A percentile compares a stretch with the other conserved stretches of the same genome.
phyloP scores from a whole-genome alignment of 2,113 vertebrate genomes.

The Nothobranchius kuhntae region DNA sequence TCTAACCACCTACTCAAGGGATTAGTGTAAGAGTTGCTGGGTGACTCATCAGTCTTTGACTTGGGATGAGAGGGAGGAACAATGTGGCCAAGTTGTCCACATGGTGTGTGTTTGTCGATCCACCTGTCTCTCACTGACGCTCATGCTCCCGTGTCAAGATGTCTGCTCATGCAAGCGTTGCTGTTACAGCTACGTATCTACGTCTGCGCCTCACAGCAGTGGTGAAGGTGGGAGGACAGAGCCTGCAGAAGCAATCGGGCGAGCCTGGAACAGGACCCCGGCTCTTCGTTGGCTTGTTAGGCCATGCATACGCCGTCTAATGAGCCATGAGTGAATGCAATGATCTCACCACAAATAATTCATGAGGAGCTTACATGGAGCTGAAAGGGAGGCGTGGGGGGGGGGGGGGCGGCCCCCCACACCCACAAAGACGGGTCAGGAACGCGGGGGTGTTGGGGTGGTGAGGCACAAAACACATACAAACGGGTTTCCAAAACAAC shows the following conservation, averaged over 20 bases:
- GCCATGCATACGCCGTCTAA: conserved; percentile 71
- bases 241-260: conserved; percentile 35
- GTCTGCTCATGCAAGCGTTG: conserved; percentile 7
- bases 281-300: conserved; percentile 63
- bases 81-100: conserved; percentile 39
- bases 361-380: conserved; percentile 58
- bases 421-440: conserved; percentile 31
- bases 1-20: conserved; percentile 51
- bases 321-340: conserved; percentile 76
- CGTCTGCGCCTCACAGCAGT: neutral
- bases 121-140: conserved; percentile 23
- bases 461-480: no score
- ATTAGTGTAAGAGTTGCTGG: conserved; percentile 50
- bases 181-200: neutral
- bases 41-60: conserved; percentile 65
- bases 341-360: conserved; percentile 80
- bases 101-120: conserved; percentile 38
- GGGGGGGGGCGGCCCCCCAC: no score
- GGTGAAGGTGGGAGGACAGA: neutral
- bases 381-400: no score
- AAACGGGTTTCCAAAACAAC: no score
- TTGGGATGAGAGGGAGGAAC: conserved; percentile 45
- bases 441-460: no score
- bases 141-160: conserved; percentile 20
- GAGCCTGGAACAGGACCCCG: conserved; percentile 63